Evolutionary conservation across 2,797 vertebrate genomes (phyloP), one percentile per base, ranked within the genome.

Genomic region (Champsocephalus gunnari): DNA sequence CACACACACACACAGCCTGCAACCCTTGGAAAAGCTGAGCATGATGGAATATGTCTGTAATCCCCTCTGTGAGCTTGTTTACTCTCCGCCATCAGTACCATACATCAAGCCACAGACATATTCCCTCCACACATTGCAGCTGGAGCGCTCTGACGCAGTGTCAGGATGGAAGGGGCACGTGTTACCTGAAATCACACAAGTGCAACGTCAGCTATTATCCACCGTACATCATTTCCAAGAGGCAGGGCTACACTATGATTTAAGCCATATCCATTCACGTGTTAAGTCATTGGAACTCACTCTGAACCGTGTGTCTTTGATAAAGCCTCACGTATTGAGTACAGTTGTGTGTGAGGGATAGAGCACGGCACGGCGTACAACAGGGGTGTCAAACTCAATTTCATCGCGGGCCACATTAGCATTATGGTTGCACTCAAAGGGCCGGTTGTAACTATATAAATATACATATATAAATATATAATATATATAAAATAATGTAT

Each of bases 201-300:
- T 56, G 51, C 59, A 65, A 24, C 24, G 45, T 67, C 59, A 72
- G 55, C 32, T 50, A 66, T 61, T 68, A 79, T 77, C 56, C 63
- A 44, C 6, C 38, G 60, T 76, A 56, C 64, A 69, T 74, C 47
- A 51, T 12, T 45, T 53, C 49, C 16, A 56, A 32, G 51, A 53
- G 24, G 66, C 56, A 54, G 60, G 14, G 12, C 21, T 43, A 24
- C 19, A 64, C 43, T 48, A 28, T 72, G 65, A 69, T 62, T 69
- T 34, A 51, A 57, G 38, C 55, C 62, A 38, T 17, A 0, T 61
- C 50, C 47, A 48, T 51, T 71, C 62, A 66, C 12, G 16, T 71
- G 8, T 34, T 17, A 9, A 12, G 48, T 24, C 38, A 9, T 41
- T 7, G 60, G 54, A 24, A 32, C 71, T 13, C 43, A 11, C n/a